Conservation (phyloP, 2,797 vertebrate species). For the Typhlichthys subterraneus region DNA sequence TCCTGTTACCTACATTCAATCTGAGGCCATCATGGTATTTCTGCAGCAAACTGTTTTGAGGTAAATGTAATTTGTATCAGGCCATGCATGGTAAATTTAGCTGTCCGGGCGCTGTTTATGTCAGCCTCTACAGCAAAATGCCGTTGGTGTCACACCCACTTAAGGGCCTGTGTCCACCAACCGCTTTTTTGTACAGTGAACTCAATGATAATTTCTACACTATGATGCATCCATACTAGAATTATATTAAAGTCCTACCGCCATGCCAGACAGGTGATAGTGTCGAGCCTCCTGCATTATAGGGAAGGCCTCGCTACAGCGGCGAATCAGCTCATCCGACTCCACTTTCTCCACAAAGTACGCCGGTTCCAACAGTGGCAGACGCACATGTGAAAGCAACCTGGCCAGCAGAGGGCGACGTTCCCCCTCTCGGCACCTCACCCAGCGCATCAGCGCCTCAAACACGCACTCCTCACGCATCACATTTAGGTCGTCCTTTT, state of each 20-base stretch:
- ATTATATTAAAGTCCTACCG: slow-evolving; percentile 71
- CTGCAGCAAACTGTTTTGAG: too few relatives aligned
- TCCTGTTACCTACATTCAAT: too few relatives aligned
- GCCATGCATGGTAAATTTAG: too few relatives aligned
- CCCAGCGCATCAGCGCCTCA: slow-evolving; percentile 89
- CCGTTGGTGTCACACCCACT: too few relatives aligned
- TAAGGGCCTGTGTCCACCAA: too few relatives aligned
- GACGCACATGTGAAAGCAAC: slow-evolving; percentile 83
- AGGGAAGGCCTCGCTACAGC: slow-evolving; percentile 86
- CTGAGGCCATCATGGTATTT: too few relatives aligned
- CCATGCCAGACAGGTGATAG: slow-evolving; percentile 91
- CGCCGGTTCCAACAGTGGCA: slow-evolving; percentile 91
- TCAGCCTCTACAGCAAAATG: too few relatives aligned
- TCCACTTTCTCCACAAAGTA: slow-evolving; percentile 95
- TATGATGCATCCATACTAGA: too few relatives aligned
- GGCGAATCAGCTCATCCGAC: slow-evolving; percentile 85
- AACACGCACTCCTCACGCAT: slow-evolving; percentile 90
- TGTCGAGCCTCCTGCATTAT: slow-evolving; percentile 90
- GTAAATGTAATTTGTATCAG: too few relatives aligned
- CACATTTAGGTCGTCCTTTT: slow-evolving; percentile 88
- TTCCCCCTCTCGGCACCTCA: slow-evolving; percentile 79
- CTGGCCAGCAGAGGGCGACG: slow-evolving; percentile 76
- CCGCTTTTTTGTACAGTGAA: too few relatives aligned
- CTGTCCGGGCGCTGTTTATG: too few relatives aligned
- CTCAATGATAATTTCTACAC: too few relatives aligned